These are phyloP conservation scores for Dendrolimus punctatus DNA, from an alignment of 1,140 invertebrate species.

Conservation along the genomic window DNA sequence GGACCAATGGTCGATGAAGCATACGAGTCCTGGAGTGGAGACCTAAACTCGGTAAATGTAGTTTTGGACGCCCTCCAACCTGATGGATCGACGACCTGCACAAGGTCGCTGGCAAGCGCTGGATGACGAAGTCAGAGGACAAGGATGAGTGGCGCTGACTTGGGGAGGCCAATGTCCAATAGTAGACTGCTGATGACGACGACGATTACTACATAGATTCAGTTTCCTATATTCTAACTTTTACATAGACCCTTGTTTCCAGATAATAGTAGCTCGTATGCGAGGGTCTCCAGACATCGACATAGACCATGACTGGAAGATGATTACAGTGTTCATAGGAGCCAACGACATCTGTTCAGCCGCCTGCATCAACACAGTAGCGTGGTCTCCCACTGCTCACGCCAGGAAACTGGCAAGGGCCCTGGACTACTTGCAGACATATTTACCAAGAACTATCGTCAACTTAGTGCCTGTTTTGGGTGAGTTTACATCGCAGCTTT, in stretches of 20 bases:
- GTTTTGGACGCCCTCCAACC: too few species aligned
- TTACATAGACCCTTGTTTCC: slow-evolving; percentile 6
- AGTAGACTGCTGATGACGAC: too few species aligned
- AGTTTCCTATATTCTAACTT: not conserved
- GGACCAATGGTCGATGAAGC: too few species aligned
- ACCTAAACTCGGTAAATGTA: too few species aligned
- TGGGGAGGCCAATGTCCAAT: too few species aligned
- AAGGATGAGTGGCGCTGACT: too few species aligned
- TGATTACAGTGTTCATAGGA: slow-evolving; percentile 89
- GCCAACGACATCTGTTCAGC: slow-evolving; percentile 89
- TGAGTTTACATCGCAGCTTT: slow-evolving; percentile 40
- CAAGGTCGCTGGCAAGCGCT: too few species aligned
- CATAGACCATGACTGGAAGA: slow-evolving; percentile 84
- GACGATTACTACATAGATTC: too few species aligned
- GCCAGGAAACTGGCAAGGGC: slow-evolving; percentile 76
- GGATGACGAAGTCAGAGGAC: too few species aligned
- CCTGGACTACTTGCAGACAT: slow-evolving; percentile 77
- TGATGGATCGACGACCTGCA: too few species aligned
- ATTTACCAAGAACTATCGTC: slow-evolving; percentile 82
- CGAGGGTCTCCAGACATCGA: slow-evolving; percentile 76
- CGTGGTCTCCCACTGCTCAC: slow-evolving; percentile 75
- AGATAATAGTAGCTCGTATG: slow-evolving; percentile 80
- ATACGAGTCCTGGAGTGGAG: too few species aligned
- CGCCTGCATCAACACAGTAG: slow-evolving; percentile 77
- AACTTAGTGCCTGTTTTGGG: slow-evolving; percentile 84